Conservation (phyloP, 2,797 vertebrate genomes). For the Myripristis murdjan region DNA sequence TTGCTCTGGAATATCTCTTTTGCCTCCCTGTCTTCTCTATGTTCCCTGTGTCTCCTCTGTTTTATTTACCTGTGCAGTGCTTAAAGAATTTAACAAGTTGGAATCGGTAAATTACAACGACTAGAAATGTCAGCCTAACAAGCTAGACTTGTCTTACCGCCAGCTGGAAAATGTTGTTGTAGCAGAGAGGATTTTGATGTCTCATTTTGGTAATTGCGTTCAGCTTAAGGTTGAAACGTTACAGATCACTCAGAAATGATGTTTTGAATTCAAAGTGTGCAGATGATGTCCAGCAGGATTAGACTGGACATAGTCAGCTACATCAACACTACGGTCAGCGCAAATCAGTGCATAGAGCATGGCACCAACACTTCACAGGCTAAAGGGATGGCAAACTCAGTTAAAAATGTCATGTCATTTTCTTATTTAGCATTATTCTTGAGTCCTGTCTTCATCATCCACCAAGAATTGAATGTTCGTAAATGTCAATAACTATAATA, state of each 20-base stretch:
- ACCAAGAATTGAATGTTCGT: too few relatives aligned
- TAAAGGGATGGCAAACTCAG: too few relatives aligned
- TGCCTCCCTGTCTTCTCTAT: slow-evolving; percentile 1
- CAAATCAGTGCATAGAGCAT: too few relatives aligned
- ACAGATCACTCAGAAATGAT: slow-evolving; percentile 3
- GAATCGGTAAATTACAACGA: slow-evolving; percentile 37
- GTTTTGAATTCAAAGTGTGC: neutral
- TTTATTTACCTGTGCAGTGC: slow-evolving; percentile 11
- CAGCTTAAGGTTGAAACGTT: slow-evolving; percentile 5
- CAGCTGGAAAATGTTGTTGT: slow-evolving; percentile 39
- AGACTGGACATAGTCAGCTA: neutral
- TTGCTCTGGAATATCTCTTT: neutral
- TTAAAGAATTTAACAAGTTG: slow-evolving; percentile 10
- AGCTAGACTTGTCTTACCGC: slow-evolving; percentile 15
- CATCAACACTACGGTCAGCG: too few relatives aligned
- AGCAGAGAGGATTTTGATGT: slow-evolving; percentile 28
- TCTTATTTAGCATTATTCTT: too few relatives aligned
- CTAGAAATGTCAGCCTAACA: slow-evolving; percentile 40
- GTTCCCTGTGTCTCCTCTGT: slow-evolving; percentile 8
- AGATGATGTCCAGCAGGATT: neutral
- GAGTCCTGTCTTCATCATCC: too few relatives aligned
- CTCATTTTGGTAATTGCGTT: slow-evolving; percentile 10
- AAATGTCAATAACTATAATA: too few relatives aligned
- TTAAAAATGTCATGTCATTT: too few relatives aligned
- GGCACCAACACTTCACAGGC: neutral